phyloP scores from a whole-genome alignment of 2,113 vertebrate species.

The Microtus montanus region DNA sequence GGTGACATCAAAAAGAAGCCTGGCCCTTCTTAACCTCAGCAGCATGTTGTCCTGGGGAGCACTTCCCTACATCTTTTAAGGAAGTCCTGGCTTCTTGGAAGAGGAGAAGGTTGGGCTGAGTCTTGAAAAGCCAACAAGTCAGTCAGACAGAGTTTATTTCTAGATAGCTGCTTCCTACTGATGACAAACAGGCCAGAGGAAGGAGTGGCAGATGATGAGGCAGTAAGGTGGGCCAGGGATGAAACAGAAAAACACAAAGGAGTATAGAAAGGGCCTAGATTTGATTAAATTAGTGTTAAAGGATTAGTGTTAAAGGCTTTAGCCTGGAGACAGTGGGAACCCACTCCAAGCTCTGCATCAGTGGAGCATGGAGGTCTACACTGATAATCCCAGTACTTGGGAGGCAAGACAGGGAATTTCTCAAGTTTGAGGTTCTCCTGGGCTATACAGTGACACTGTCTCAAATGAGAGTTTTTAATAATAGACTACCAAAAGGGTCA shows the following conservation, averaged over 20 bases:
- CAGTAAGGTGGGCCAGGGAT: not conserved
- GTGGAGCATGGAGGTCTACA: not conserved
- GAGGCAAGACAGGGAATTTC: not conserved
- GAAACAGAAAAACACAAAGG: not conserved
- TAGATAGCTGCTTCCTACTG: not conserved
- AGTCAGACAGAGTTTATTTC: slow-evolving; percentile 37
- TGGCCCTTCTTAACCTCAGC: not conserved
- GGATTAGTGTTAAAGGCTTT: not conserved
- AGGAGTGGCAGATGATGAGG: not conserved
- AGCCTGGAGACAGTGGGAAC: slow-evolving; percentile 19
- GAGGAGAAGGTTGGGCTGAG: not conserved
- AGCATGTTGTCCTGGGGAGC: not conserved
- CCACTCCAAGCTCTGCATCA: not conserved
- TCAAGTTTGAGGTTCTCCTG: not conserved
- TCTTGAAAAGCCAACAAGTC: slow-evolving; percentile 55
- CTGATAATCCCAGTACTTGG: not conserved
- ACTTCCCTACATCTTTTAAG: not conserved
- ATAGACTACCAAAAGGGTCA: not conserved
- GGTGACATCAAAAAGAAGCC: not conserved
- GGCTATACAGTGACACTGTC: not conserved
- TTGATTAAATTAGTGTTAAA: not conserved
- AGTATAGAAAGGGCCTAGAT: not conserved
- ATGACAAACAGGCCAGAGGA: not conserved
- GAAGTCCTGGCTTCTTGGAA: slow-evolving; percentile 45
- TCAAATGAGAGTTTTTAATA: not conserved